Evolutionary conservation across 2,888 invertebrate genomes (phyloP).

Genomic region (Nemurella pictetii): DNA sequence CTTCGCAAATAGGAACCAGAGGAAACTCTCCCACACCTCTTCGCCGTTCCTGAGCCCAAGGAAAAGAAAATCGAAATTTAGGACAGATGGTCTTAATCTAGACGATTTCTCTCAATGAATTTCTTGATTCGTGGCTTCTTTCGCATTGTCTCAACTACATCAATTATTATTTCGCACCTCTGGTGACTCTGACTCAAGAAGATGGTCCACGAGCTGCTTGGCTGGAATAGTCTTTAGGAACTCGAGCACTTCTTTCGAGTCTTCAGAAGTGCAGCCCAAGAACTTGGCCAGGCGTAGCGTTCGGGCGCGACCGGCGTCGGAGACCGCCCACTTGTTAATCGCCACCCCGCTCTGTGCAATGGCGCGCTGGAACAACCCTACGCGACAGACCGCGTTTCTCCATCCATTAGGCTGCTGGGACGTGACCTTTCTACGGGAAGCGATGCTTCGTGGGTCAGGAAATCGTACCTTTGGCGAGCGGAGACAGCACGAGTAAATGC

Average conservation of each 20-base stretch:
- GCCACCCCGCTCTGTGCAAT: slow-evolving; percentile 44
- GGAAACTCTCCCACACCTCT: neutral
- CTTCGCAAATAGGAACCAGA: slow-evolving; percentile 3
- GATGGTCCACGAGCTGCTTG: slow-evolving; percentile 24
- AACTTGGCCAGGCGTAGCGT: slow-evolving; percentile 33
- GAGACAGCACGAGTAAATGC: slow-evolving; percentile 35
- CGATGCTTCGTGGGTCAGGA: no score
- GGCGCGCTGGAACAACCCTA: slow-evolving; percentile 44
- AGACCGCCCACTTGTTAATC: slow-evolving; percentile 43
- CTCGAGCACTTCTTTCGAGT: slow-evolving; percentile 34
- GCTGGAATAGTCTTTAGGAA: slow-evolving; percentile 36
- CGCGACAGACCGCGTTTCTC: no score
- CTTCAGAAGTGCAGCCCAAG: slow-evolving; percentile 37
- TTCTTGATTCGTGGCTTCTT: no score
- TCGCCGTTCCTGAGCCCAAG: neutral
- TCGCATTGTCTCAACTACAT: no score
- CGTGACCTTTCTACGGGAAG: no score
- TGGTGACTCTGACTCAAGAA: neutral
- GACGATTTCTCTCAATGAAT: no score
- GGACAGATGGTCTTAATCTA: no score
- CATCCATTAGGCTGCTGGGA: no score
- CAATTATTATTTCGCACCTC: neutral
- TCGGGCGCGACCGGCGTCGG: neutral
- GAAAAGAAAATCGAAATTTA: no score
- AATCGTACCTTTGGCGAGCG: slow-evolving; percentile 35